Base-by-base conservation (phyloP, 2,113 vertebrate species). In the Scalopus aquaticus region DNA sequence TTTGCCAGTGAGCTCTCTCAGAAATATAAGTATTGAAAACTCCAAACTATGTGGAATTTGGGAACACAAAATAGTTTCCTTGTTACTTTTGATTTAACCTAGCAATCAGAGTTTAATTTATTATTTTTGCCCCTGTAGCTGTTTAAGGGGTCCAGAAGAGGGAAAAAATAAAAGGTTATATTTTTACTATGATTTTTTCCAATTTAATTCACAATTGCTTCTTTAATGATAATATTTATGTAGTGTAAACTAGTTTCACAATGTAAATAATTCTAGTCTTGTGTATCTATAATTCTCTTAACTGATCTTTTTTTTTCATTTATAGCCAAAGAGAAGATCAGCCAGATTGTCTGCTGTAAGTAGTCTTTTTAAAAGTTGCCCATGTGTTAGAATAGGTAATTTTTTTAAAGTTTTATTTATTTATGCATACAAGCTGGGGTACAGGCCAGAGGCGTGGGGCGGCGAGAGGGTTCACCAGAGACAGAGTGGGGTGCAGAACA, bases 251-350 rank as follows among this genome's bases (percentile, higher is more conserved):
- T 17, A 96, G 90, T 97, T 95, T 95, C 32, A 78, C 5, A 92
- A 60, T 86, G 91, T 93, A 95, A 91, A 86, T 58, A 37, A 39
- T 83, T 94, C 20, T 78, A 77, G 19, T 69, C 91, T 95, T 46
- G 0, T 78, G 1, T 92, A 65, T 72, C 26, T 12, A 72, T 96
- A 77, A 64, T 92, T 93, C 10, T 88, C 65, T 79, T 51, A 80
- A 86, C 46, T 97, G 62, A 94, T 89, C 1, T 92, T 85, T 97
- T 96, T 98, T 91, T 93, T 96, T 96, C 56, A 98, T 89, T 97
- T 97, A 51, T 98, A 99, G 99, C 99, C 99, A 98, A 98, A 99
- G 98, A 99, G 99, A 98, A 99, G 99, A 99, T 99, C 99, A 42
- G 98, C 99, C 78, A 98, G 99, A 98, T 98, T 99, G 98, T 99